phyloP scores from a whole-genome alignment of 2,113 vertebrate genomes.

The Phrynosoma platyrhinos region DNA sequence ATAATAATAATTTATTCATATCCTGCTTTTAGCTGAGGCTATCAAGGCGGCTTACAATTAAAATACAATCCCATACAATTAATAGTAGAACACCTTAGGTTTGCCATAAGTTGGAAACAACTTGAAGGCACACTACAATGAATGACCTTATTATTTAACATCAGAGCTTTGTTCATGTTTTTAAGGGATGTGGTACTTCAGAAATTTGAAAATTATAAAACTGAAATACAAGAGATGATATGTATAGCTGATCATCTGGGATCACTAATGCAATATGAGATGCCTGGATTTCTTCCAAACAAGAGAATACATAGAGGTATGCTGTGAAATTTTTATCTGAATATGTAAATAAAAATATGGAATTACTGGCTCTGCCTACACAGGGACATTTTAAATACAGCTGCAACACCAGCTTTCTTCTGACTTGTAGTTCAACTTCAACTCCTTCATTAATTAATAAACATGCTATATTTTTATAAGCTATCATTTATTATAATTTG shows the following conservation, averaged over 20 bases:
- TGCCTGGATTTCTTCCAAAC: slow-evolving; percentile 95
- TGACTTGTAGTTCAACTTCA: neutral
- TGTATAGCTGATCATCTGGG: slow-evolving; percentile 95
- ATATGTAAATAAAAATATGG: neutral
- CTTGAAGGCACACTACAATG: too few relatives aligned
- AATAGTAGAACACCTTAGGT: too few relatives aligned
- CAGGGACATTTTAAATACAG: neutral
- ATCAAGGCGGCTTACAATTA: too few relatives aligned
- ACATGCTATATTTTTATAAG: neutral
- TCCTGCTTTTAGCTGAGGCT: too few relatives aligned
- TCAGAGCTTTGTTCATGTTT: slow-evolving; percentile 10
- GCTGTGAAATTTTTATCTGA: neutral
- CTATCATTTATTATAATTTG: neutral
- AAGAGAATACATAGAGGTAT: slow-evolving; percentile 95
- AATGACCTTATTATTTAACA: slow-evolving; percentile 18
- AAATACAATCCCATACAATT: too few relatives aligned
- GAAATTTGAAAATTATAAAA: slow-evolving; percentile 92
- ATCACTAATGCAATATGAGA: slow-evolving; percentile 96
- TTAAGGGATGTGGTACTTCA: slow-evolving; percentile 93
- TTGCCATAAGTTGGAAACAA: too few relatives aligned
- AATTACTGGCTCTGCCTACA: neutral
- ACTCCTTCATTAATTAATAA: slow-evolving; percentile 7
- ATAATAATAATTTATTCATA: too few relatives aligned
- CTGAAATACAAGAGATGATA: slow-evolving; percentile 91
- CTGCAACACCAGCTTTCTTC: neutral